These are phyloP conservation scores for Paratilapia polleni DNA, from an alignment of 2,113 vertebrate species.

Conservation along the genomic window DNA sequence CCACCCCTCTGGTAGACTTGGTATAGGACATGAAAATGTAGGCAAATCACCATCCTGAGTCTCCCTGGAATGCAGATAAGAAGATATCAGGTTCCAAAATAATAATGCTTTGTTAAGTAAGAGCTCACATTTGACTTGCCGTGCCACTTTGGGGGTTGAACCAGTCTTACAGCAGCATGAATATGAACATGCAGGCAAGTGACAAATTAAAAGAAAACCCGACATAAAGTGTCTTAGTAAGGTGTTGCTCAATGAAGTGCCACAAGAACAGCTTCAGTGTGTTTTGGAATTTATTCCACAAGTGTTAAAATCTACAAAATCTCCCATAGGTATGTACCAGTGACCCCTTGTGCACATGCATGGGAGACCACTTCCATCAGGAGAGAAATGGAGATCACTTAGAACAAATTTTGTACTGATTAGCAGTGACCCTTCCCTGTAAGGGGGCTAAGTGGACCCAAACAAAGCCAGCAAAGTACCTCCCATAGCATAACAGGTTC, in stretches of 20 bases:
- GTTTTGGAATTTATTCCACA: not conserved
- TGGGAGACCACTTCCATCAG: not conserved
- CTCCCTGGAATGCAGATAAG: conserved; percentile 11
- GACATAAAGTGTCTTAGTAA: not conserved
- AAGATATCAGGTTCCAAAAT: conserved; percentile 5
- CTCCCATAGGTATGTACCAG: not conserved
- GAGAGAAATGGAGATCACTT: not conserved
- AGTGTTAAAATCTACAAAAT: not conserved
- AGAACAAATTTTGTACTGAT: not conserved
- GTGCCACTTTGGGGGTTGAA: not conserved
- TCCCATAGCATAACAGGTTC: not conserved
- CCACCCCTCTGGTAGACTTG: not conserved
- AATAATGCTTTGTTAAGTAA: not conserved
- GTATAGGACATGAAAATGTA: conserved; percentile 53
- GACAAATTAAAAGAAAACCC: not conserved
- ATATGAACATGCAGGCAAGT: not conserved
- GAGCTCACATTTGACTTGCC: not conserved
- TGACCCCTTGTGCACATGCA: no score
- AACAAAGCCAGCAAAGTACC: not conserved
- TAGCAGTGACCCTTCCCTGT: not conserved
- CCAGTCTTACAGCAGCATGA: not conserved
- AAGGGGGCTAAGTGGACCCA: not conserved
- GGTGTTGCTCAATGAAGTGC: not conserved
- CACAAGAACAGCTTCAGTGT: not conserved
- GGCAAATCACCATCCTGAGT: conserved; percentile 45